These are phyloP conservation scores for Smittia aterrima DNA, from an alignment of 2,888 invertebrate genomes.

Conservation along the genomic window DNA sequence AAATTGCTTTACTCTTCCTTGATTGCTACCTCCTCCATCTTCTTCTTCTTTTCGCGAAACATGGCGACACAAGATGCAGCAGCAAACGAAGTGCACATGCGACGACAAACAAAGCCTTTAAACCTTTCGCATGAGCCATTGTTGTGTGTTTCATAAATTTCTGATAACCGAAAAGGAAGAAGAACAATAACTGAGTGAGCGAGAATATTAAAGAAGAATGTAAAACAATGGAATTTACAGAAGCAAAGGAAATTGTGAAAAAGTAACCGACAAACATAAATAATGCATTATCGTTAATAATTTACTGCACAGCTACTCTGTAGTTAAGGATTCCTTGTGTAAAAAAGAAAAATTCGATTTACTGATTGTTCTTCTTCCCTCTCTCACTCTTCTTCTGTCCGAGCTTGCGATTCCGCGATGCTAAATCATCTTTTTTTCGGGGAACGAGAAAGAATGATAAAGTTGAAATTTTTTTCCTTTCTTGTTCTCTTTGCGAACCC, in stretches of 20 bases:
- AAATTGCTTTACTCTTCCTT: background rate
- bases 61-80: slow-evolving; percentile 7
- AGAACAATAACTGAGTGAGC: too few relatives aligned
- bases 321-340: background rate
- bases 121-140: background rate
- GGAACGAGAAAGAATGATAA: background rate
- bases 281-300: slow-evolving; percentile 20
- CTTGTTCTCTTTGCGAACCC: background rate
- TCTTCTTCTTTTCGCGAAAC: background rate
- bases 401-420: background rate
- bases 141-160: slow-evolving; percentile 14
- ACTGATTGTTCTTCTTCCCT: background rate
- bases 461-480: background rate
- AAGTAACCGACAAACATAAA: slow-evolving; percentile 8
- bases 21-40: background rate
- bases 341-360: slow-evolving; percentile 11
- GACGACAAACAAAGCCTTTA: slow-evolving; percentile 10
- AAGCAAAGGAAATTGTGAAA: background rate
- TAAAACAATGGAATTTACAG: slow-evolving; percentile 19
- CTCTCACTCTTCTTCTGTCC: background rate
- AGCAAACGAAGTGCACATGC: background rate
- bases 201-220: background rate
- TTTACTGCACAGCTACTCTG: background rate
- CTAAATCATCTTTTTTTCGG: background rate
- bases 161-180: slow-evolving; percentile 19